Conservation (phyloP, 2,113 vertebrate species). For the Sinocyclocheilus rhinocerous region DNA sequence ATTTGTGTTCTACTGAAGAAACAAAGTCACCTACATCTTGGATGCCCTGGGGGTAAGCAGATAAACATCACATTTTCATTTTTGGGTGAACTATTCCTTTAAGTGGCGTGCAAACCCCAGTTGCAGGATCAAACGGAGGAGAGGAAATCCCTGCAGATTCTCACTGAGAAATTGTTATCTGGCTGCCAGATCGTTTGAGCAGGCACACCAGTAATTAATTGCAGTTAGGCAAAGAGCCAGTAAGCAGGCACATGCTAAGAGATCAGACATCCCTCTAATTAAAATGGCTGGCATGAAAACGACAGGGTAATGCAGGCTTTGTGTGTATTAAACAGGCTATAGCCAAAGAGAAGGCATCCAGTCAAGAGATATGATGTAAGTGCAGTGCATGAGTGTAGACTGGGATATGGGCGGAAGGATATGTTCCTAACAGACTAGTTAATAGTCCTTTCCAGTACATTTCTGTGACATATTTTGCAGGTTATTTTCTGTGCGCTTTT, state of each 20-base stretch:
- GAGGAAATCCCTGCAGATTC: constrained; percentile 33
- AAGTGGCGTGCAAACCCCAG: background rate
- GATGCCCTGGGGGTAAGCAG: too few relatives aligned
- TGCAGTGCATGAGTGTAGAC: background rate
- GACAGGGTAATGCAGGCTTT: background rate
- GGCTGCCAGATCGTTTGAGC: constrained; percentile 15
- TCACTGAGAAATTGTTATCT: constrained; percentile 4
- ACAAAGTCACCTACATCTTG: too few relatives aligned
- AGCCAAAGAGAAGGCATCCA: background rate
- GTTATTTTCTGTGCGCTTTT: background rate
- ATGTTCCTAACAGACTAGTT: background rate
- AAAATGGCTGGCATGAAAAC: constrained; percentile 29
- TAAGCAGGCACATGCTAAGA: constrained; percentile 32
- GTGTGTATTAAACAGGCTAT: background rate
- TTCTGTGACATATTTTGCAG: background rate
- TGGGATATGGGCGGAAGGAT: background rate
- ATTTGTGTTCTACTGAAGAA: too few relatives aligned
- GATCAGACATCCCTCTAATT: constrained; percentile 22
- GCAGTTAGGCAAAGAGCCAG: constrained; percentile 29
- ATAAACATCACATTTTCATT: too few relatives aligned
- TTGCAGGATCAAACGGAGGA: background rate
- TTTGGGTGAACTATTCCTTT: too few relatives aligned
- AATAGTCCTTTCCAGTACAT: background rate
- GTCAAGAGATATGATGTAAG: background rate
- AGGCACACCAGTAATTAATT: constrained; percentile 42